phyloP scores from a whole-genome alignment of 1,140 invertebrate genomes.

The Trichonephila clavata region DNA sequence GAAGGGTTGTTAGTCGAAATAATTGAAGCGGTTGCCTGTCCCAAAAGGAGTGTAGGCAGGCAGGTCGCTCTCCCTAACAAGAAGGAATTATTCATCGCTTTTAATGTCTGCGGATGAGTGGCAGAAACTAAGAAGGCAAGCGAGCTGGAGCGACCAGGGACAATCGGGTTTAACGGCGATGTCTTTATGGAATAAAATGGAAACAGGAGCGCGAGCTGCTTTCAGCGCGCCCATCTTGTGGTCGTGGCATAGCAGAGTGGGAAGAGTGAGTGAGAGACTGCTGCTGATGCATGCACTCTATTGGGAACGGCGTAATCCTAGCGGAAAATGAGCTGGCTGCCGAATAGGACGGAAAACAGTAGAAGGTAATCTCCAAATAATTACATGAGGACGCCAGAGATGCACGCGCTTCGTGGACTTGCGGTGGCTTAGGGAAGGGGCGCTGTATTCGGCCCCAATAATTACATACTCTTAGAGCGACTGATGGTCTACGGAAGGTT shows the following conservation, averaged over 20 bases:
- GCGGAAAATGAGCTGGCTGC: constrained; percentile 76
- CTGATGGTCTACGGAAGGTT: constrained; percentile 69
- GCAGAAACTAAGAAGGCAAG: constrained; percentile 66
- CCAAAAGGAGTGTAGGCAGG: constrained; percentile 32
- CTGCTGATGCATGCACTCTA: constrained; percentile 75
- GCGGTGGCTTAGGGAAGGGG: constrained; percentile 75
- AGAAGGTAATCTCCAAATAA: constrained; percentile 77
- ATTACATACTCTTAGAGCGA: constrained; percentile 76
- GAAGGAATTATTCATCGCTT: constrained; percentile 74
- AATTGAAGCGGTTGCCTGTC: constrained; percentile 64
- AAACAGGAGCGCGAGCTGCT: constrained; percentile 53
- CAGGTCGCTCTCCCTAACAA: constrained; percentile 37
- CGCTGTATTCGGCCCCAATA: constrained; percentile 61
- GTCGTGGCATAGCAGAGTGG: constrained; percentile 50
- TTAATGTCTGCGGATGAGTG: constrained; percentile 74
- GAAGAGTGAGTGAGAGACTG: constrained; percentile 5
- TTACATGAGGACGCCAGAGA: constrained; percentile 75
- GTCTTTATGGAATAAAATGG: constrained; percentile 74
- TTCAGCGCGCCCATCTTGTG: constrained; percentile 69
- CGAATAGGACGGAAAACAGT: constrained; percentile 76
- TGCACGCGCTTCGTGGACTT: constrained; percentile 74
- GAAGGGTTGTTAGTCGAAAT: constrained; percentile 69
- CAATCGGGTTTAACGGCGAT: constrained; percentile 72
- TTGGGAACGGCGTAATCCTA: constrained; percentile 75
- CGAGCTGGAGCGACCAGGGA: constrained; percentile 53